Percentiles rank a stretch among this genome's conserved stretches.
Evolutionary conservation across 2,113 vertebrate genomes (phyloP).

Genomic region (Carassius auratus): DNA sequence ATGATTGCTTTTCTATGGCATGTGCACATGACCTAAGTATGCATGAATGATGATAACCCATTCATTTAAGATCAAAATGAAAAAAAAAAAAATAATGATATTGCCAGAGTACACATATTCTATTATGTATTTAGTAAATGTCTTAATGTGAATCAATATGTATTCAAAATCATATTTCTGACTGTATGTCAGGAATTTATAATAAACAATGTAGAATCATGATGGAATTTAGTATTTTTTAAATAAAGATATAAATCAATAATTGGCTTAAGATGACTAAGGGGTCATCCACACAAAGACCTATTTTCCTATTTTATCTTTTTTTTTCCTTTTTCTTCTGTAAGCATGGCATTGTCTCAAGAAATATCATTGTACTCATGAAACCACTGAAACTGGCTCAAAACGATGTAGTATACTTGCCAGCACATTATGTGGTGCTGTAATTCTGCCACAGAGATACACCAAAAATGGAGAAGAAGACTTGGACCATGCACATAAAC

Average conservation of each 20-base stretch:
- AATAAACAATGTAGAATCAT: background rate
- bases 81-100: background rate
- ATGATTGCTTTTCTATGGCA: slow-evolving; percentile 37
- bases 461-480: background rate
- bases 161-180: background rate
- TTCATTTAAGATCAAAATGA: slow-evolving; percentile 42
- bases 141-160: background rate
- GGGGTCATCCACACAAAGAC: background rate
- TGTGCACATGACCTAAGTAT: slow-evolving; percentile 66
- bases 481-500: background rate
- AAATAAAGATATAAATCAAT: background rate
- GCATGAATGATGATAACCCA: slow-evolving; percentile 67
- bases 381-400: background rate
- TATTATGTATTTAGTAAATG: background rate
- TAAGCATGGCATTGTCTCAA: background rate
- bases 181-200: background rate
- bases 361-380: background rate
- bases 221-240: background rate
- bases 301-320: background rate
- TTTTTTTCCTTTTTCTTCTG: background rate
- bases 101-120: slow-evolving; percentile 15
- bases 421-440: background rate
- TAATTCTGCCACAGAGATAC: background rate
- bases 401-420: background rate
- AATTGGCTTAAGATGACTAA: background rate